Evolutionary conservation across 2,797 vertebrate species (phyloP).

Genomic region (Clarias platycephalus): DNA sequence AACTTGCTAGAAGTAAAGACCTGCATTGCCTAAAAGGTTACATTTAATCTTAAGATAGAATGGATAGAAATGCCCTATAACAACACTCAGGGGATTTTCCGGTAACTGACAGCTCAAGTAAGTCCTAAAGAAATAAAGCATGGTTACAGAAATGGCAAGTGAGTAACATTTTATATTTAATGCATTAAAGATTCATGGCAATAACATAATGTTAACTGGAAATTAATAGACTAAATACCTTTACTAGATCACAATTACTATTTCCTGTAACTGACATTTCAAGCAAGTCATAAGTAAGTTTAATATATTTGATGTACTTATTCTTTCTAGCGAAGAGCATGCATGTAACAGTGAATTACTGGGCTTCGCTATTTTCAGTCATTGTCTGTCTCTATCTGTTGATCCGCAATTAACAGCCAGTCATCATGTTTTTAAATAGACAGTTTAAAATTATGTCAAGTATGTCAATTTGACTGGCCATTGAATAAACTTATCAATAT

Average conservation of each 20-base stretch:
- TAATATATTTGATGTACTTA: no score
- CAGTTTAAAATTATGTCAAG: neutral
- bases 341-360: no score
- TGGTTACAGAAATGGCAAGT: neutral
- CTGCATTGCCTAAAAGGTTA: constrained; percentile 6
- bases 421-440: neutral
- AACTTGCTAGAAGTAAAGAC: constrained; percentile 44
- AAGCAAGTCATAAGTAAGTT: neutral
- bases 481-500: neutral
- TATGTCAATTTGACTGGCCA: neutral
- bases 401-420: neutral
- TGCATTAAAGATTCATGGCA: neutral
- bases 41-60: neutral
- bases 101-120: constrained; percentile 40
- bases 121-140: constrained; percentile 20
- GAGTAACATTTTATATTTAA: neutral
- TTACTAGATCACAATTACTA: neutral
- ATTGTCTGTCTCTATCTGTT: neutral
- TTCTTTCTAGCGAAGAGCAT: no score
- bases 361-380: no score
- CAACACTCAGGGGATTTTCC: constrained; percentile 5
- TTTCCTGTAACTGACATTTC: neutral
- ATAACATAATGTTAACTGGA: neutral
- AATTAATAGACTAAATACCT: neutral
- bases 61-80: constrained; percentile 25